Conservation (phyloP, 2,888 invertebrate species). For the Dolichopus griseipennis region DNA sequence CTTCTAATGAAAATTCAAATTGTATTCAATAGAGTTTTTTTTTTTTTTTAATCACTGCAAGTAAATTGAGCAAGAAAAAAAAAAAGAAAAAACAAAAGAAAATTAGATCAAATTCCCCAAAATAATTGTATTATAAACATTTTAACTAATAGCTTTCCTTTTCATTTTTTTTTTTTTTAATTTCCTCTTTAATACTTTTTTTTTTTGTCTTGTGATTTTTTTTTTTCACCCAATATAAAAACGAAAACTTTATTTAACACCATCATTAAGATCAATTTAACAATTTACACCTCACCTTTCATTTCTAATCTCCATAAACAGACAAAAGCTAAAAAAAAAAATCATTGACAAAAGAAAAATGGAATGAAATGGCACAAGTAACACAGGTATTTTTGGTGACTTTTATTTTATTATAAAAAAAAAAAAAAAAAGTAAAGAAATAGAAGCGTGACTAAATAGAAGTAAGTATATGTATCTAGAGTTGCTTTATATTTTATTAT, state of each 20-base stretch:
- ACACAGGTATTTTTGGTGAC: neutral
- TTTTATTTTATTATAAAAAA: neutral
- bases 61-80: too few species aligned
- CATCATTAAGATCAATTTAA: neutral
- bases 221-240: neutral
- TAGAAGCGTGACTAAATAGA: too few species aligned
- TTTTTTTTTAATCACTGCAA: too few species aligned
- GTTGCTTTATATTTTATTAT: too few species aligned
- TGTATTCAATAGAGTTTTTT: too few species aligned
- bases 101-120: too few species aligned
- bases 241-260: neutral
- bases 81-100: too few species aligned
- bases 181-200: neutral
- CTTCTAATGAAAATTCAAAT: too few species aligned
- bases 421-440: too few species aligned
- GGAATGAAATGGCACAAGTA: neutral
- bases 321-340: neutral
- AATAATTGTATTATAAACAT: too few species aligned
- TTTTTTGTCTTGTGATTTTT: too few species aligned
- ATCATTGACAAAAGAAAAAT: neutral
- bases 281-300: conserved; percentile 1
- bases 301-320: neutral
- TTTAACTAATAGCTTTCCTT: neutral
- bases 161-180: neutral
- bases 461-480: too few species aligned